Percentiles rank a stretch among this genome's conserved stretches.
These are phyloP conservation scores for Oasisia sp. DNA, from an alignment of 2,888 invertebrate genomes.

Conservation along the genomic window DNA sequence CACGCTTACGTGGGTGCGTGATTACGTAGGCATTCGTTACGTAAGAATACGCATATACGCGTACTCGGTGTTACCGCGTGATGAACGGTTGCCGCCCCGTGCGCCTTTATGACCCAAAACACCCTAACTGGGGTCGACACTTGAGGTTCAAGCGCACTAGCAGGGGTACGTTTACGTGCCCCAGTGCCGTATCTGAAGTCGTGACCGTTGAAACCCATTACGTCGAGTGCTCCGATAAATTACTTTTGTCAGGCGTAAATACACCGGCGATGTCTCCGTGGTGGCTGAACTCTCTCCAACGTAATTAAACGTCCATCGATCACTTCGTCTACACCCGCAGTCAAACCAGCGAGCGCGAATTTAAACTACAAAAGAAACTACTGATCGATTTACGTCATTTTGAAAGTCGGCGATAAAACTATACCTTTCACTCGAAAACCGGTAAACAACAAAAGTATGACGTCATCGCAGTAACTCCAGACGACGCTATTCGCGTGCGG, in stretches of 20 bases:
- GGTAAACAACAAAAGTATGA: background rate
- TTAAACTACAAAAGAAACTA: background rate
- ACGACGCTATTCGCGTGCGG: background rate
- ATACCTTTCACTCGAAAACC: background rate
- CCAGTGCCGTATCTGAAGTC: background rate
- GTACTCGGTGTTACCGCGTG: background rate
- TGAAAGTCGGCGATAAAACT: background rate
- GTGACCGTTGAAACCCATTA: background rate
- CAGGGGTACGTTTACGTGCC: background rate
- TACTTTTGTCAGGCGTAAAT: background rate
- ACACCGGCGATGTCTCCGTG: background rate
- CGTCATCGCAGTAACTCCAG: background rate
- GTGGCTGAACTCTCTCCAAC: background rate
- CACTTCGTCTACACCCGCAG: background rate
- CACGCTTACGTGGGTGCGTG: background rate
- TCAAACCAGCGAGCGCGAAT: background rate
- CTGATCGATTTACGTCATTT: background rate
- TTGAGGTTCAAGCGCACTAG: background rate
- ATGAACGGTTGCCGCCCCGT: background rate
- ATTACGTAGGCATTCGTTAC: conserved; percentile 7
- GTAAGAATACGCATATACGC: background rate
- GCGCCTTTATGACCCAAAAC: background rate
- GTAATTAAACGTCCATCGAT: background rate
- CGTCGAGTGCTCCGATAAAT: background rate
- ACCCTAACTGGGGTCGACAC: background rate